phyloP scores from a whole-genome alignment of 2,113 vertebrate genomes.

The Hystrix brachyura region DNA sequence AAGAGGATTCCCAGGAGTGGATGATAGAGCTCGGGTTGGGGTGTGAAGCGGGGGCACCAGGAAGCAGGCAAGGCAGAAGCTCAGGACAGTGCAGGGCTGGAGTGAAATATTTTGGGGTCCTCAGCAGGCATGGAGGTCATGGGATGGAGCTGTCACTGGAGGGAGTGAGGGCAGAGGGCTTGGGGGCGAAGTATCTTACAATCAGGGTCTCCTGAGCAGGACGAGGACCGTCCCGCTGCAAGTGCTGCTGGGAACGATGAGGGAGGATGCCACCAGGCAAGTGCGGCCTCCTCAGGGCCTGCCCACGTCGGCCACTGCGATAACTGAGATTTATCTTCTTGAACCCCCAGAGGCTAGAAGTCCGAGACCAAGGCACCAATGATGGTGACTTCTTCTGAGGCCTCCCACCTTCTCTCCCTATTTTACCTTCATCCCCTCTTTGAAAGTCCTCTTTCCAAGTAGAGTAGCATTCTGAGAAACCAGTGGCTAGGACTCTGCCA shows the following conservation, averaged over 20 bases:
- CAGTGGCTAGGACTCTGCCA: not conserved
- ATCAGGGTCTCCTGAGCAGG: not conserved
- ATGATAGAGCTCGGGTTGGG: not conserved
- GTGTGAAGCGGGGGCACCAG: accelerated
- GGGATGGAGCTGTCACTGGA: not conserved
- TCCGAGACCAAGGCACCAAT: not conserved
- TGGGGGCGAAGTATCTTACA: accelerated
- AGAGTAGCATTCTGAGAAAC: not conserved
- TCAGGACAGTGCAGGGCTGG: accelerated
- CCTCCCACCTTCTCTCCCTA: not conserved
- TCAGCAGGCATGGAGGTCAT: accelerated
- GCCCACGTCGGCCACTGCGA: not conserved
- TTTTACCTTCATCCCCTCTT: not conserved
- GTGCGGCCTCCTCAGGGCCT: not conserved
- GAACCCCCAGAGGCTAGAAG: not conserved
- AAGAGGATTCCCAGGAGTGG: not conserved
- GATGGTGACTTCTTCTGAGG: too few relatives aligned
- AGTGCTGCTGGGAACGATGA: not conserved
- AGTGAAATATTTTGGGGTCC: not conserved
- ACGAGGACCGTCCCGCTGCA: not conserved
- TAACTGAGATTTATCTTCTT: not conserved
- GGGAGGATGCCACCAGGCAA: accelerated
- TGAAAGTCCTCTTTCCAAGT: not conserved
- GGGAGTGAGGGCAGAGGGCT: not conserved
- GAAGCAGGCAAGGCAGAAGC: not conserved